A percentile compares a stretch with the other conserved stretches of the same genome.
Conservation (phyloP, 2,113 vertebrate species). For the Xiphophorus couchianus region DNA sequence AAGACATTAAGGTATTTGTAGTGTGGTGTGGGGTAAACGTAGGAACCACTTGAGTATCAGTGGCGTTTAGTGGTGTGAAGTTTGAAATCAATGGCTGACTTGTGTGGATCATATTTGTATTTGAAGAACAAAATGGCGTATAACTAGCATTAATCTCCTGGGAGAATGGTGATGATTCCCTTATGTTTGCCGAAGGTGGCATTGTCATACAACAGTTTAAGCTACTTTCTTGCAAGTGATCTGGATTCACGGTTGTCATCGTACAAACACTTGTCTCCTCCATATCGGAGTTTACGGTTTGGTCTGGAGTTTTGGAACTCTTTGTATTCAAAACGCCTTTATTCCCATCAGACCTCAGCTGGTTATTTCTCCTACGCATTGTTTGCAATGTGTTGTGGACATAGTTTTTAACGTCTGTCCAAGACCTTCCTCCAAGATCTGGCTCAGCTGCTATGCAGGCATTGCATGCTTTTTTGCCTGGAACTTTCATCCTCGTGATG, state of each 20-base stretch:
- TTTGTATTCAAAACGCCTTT: conserved; percentile 31
- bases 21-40: conserved; percentile 69
- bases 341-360: conserved; percentile 37
- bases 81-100: conserved; percentile 57
- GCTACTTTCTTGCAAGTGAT: conserved; percentile 50
- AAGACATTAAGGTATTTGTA: conserved; percentile 57
- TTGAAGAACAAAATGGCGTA: conserved; percentile 52
- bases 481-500: conserved; percentile 70
- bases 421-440: conserved; percentile 68
- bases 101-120: conserved; percentile 41
- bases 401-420: conserved; percentile 77
- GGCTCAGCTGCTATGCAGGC: conserved; percentile 74
- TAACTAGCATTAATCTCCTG: conserved; percentile 59
- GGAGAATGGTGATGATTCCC: conserved; percentile 36
- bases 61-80: conserved; percentile 67
- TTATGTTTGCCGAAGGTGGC: conserved; percentile 24
- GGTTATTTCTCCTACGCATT: conserved; percentile 60
- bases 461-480: conserved; percentile 76
- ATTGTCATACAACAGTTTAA: conserved; percentile 51
- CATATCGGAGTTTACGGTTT: conserved; percentile 28
- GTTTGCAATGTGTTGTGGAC: conserved; percentile 77
- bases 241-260: conserved; percentile 50
- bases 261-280: conserved; percentile 37
- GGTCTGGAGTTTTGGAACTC: conserved; percentile 23
- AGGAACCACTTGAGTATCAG: conserved; percentile 72